Base-by-base conservation (phyloP, 2,113 vertebrate genomes). In the Pluvialis apricaria region DNA sequence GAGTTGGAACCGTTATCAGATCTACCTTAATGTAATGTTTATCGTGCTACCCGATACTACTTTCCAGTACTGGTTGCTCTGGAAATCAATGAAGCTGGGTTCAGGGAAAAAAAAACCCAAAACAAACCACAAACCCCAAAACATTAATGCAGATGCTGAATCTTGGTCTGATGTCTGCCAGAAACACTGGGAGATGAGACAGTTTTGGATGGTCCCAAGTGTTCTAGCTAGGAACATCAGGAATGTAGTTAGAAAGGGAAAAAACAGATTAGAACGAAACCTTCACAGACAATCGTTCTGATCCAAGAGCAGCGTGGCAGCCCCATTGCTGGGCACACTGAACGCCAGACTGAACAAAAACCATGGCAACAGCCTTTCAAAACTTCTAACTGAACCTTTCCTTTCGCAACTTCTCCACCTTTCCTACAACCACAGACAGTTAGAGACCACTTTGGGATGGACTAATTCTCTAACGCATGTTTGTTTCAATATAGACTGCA, bases 21-120 rank as follows among this genome's bases (percentile, higher is more conserved):
- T 90, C 54, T 47, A 71, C 25, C 19, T 71, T 17, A 78, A 49
- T 0, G 3, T 44, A 34, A 73, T 0, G 0, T 29, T 71, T 60
- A 69, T 25, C 64, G 60, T 84, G 44, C 34, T 57, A 16, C 42
- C 51, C 76, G 52, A 3, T 6, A 21, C 49, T 36, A 17, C 20
- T 58, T 85, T 32, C 22, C 52, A 76, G 26, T 24, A 68, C 13
- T 32, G 15, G 49, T 11, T 82, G 52, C 51, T 86, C 34, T 70
- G 78, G 64, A 91, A 76, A 80, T 47, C 38, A 29, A 8, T 29
- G 22, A 77, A 52, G 54, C 36, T 1, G 2, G 38, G 15, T 71
- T 13, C 4, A 29, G 38, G 8, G 3, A 1, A 6, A 13, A 13
- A 12, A 2, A 4, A 17, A 34, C 20, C 11, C 34, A 62, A 3